Evolutionary conservation across 2,797 vertebrate genomes (phyloP).

Genomic region (Odontamblyopus rebecca): DNA sequence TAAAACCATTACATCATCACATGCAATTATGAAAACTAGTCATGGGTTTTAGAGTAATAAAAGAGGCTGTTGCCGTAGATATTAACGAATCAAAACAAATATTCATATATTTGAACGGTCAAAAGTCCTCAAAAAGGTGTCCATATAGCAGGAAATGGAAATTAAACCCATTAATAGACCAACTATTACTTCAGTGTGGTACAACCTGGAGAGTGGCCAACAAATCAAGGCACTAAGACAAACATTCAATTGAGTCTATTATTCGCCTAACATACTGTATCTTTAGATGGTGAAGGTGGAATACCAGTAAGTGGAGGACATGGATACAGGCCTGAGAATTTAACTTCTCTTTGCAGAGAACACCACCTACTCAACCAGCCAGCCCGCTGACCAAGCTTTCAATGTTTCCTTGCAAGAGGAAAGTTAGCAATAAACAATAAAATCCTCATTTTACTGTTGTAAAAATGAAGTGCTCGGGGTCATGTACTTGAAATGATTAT

Average conservation of each 20-base stretch:
- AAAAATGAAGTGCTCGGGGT: not conserved
- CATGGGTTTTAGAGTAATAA: not conserved
- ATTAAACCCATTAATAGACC: not conserved
- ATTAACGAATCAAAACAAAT: too few relatives aligned
- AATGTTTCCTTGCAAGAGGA: constrained; percentile 22
- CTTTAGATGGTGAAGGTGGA: not conserved
- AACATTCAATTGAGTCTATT: too few relatives aligned
- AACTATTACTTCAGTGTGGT: not conserved
- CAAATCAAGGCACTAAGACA: not conserved
- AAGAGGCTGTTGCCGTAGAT: too few relatives aligned
- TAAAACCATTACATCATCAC: not conserved
- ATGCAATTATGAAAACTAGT: not conserved
- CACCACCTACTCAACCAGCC: not conserved
- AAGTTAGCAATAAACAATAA: constrained; percentile 1
- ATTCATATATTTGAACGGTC: too few relatives aligned
- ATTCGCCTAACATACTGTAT: too few relatives aligned
- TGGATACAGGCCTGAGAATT: not conserved
- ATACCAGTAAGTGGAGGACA: not conserved
- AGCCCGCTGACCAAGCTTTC: not conserved
- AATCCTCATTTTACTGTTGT: not conserved
- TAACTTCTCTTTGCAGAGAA: too few relatives aligned
- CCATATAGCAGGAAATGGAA: not conserved
- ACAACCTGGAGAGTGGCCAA: not conserved
- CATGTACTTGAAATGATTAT: constrained; percentile 10
- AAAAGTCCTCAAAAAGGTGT: too few relatives aligned